Evolutionary conservation across 2,888 invertebrate species (phyloP).

Genomic region (Willowsia nigromaculata): DNA sequence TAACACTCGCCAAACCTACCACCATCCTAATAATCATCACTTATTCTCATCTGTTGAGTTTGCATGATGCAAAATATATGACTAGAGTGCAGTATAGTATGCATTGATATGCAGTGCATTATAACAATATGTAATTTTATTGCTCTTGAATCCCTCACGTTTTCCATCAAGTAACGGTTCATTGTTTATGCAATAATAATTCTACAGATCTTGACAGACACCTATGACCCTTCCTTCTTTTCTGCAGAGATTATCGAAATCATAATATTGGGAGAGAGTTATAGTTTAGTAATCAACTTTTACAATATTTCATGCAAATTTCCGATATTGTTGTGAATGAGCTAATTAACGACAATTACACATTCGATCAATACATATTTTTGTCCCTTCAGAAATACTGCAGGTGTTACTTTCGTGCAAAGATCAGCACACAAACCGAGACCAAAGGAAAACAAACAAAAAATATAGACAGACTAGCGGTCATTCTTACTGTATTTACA

Average conservation of each 20-base stretch:
- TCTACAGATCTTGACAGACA: constrained; percentile 35
- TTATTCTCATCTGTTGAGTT: not conserved
- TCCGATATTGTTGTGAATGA: not conserved
- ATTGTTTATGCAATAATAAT: constrained; percentile 45
- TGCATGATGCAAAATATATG: constrained; percentile 14
- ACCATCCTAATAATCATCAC: not conserved
- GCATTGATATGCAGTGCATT: not conserved
- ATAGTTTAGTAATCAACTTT: not conserved
- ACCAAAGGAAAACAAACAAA: not conserved
- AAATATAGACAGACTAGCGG: not conserved
- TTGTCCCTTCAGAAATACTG: not conserved
- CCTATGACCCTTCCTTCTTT: constrained; percentile 31
- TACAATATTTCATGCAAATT: constrained; percentile 7
- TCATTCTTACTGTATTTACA: not conserved
- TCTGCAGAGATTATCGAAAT: not conserved
- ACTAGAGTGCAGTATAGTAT: not conserved
- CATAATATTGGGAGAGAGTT: not conserved
- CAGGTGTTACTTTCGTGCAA: not conserved
- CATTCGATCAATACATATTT: not conserved
- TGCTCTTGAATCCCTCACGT: constrained; percentile 32
- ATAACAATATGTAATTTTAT: constrained; percentile 27
- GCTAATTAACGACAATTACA: constrained; percentile 31
- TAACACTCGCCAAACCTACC: not conserved
- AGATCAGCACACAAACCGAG: not conserved
- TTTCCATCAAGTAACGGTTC: constrained; percentile 39